Evolutionary conservation across 2,888 invertebrate genomes (phyloP).

Genomic region (Tigriopus californicus): DNA sequence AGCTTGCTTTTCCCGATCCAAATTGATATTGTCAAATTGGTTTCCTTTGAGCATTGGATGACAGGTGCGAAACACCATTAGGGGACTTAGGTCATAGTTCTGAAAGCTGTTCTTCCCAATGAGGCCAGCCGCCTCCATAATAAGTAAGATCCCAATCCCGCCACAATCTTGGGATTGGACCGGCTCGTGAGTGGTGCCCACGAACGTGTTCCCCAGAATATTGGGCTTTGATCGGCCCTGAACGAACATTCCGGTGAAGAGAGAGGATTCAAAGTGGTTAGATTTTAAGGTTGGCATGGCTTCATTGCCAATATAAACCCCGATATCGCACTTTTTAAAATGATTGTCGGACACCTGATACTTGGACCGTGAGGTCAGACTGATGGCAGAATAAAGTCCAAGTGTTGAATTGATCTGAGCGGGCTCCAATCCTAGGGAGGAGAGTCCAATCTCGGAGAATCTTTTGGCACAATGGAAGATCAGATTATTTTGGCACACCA

Average conservation of each 20-base stretch:
- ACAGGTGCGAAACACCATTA: neutral
- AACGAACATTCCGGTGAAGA: neutral
- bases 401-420: neutral
- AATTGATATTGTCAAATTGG: neutral
- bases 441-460: neutral
- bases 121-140: neutral
- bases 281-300: neutral
- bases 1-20: neutral
- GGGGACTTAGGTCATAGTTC: neutral
- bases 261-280: neutral
- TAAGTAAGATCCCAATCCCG: neutral
- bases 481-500: neutral
- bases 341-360: neutral
- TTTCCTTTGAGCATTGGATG: constrained; percentile 1
- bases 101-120: neutral
- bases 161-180: neutral
- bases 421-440: neutral
- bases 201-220: neutral
- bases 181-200: neutral
- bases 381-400: neutral
- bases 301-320: neutral
- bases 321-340: neutral
- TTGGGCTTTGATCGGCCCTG: neutral
- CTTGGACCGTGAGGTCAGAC: neutral
- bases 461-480: neutral